Evolutionary conservation across 2,113 vertebrate species (phyloP), one percentile per base, ranked within the genome.

Genomic region (Oreocharis arfaki): DNA sequence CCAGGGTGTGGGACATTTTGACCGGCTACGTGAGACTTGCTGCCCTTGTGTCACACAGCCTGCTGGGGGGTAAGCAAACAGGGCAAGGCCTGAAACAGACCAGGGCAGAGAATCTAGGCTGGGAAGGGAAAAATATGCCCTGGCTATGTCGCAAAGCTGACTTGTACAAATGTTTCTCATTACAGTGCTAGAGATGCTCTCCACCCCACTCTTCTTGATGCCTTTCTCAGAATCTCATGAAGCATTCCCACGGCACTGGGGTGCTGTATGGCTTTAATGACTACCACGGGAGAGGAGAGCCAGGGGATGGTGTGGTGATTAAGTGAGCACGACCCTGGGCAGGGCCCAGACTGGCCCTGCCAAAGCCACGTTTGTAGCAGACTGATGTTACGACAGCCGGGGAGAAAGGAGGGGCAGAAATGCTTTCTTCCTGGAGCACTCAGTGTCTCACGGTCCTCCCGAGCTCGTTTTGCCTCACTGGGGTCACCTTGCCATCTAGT

Each of bases 401-500:
- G 41, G 9, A 56, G n/a, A 32, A 41, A 78, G 13, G 9, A 70
- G 33, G 18, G 35, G 24, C 60, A 86, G 49, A 74, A 87, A 46
- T 3, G 9, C 8, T 35, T n/a, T 33, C 32, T 53, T 60, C 22
- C 68, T 26, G 55, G 19, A 64, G 55, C 26, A 1, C 17, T 14
- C 37, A 1, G 24, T 4, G 3, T 30, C 14, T 30, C 28, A 1
- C 24, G 2, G 22, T 21, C 10, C 37, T 41, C 8, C 16, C 17
- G 3, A n/a, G 33, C 30, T 13, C 16, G 0, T 27, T 53, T 24
- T 55, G 44, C 22, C 35, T 88, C 41, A 26, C 83, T 64, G 52
- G 39, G 64, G 19, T 74, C 83, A 71, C 86, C 69, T 90, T 94
- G 95, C 96, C 96, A 93, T 78, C 96, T 97, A 95, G 93, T 50